Evolutionary conservation across 30 jellyfish, hydroid and myxozoan species (phyloP), one percentile per base, ranked within the genome.

Genomic region (Cassiopea xamachana): DNA sequence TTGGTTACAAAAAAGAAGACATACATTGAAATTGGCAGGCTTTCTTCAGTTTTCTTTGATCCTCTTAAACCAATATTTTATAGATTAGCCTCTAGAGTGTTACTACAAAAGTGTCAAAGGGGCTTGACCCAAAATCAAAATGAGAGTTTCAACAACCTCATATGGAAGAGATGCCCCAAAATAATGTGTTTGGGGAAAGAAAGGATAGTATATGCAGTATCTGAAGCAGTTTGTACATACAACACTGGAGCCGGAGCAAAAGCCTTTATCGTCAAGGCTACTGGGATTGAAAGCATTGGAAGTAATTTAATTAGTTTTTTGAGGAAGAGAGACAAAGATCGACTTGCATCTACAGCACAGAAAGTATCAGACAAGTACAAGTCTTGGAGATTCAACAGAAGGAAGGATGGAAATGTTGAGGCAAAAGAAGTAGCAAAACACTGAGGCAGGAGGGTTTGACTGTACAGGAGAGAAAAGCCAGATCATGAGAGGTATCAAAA

Each of bases 51-150:
- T 3, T 80, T 80, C 61, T 60, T 2, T 16, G 39, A 80, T 69
- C 14, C 3, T 1, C 39, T 58, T 19, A 61, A 49, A 18, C 89
- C 78, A 1, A 80, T 80, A n/a, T 80, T 80, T 17, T 18, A 12
- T 17, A 44, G 89, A 60, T 39, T 58, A 27, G 39, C 39, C 39
- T 27, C 39, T 27, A 27, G 39, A 27, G 39, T 27, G 39, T 80
- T 80, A 62, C 59, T 80, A 6, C 46, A 60, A 45, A 80, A 69
- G 67, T 80, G 89, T 46, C 39, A 7, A 60, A 51, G 5, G 43
- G 89, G 89, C 10, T 43, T 80, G 7, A 80, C 89, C 9, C 89
- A 80, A 44, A 80, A 80, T 60, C 80, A 49, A 10, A 80, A 80
- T 80, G 89, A 80, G 39, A 80, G 89, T 16, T 61, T 80, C 7